phyloP scores from a whole-genome alignment of 2,888 invertebrate genomes.

The Elgonia sp. region DNA sequence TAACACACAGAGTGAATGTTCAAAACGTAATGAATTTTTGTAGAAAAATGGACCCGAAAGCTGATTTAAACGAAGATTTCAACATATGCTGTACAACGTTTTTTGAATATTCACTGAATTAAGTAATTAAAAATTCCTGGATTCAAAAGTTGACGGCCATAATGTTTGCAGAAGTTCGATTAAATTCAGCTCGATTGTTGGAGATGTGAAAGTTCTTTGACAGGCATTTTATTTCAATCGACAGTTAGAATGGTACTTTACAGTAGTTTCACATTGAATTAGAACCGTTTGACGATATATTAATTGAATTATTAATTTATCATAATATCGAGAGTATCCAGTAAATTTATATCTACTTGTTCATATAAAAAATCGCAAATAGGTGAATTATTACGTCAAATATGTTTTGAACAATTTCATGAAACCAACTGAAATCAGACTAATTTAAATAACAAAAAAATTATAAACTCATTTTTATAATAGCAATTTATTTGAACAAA shows the following conservation, averaged over 20 bases:
- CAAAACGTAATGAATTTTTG: neutral
- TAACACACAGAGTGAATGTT: neutral
- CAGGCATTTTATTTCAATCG: neutral
- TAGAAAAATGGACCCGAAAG: neutral
- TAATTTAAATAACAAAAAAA: too few species aligned
- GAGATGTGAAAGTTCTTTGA: neutral
- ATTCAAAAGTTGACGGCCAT: neutral
- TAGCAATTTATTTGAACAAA: too few species aligned
- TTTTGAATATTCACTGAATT: neutral
- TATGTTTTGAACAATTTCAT: too few species aligned
- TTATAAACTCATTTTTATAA: too few species aligned
- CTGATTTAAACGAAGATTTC: neutral
- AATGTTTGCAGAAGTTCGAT: neutral
- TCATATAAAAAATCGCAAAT: too few species aligned
- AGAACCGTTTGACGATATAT: too few species aligned
- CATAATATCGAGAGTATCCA: too few species aligned
- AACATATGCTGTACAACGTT: neutral
- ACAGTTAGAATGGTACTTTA: neutral
- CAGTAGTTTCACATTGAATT: too few species aligned
- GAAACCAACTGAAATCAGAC: too few species aligned
- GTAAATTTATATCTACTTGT: too few species aligned
- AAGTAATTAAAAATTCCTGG: neutral
- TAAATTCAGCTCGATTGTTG: neutral
- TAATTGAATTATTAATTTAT: too few species aligned
- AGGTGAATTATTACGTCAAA: too few species aligned